Evolutionary conservation across 2,797 vertebrate genomes (phyloP).

Genomic region (Tenualosa ilisha): DNA sequence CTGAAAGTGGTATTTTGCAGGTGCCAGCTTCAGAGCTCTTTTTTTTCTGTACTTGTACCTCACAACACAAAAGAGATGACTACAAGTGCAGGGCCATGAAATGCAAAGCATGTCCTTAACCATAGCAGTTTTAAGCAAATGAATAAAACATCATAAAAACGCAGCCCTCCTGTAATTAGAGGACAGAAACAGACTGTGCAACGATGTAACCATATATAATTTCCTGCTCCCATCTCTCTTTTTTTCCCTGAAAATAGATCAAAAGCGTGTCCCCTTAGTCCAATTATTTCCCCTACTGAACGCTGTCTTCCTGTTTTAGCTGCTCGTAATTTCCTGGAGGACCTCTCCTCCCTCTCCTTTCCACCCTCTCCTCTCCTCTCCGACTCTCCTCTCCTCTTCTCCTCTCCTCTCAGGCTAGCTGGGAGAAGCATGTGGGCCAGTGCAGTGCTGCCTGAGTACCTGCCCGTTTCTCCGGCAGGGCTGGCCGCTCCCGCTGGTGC

Average conservation of each 20-base stretch:
- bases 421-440: constrained; percentile 1
- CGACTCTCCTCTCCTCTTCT: constrained; percentile 22
- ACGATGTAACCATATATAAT: constrained; percentile 28
- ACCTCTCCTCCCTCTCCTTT: not conserved
- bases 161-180: constrained; percentile 24
- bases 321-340: constrained; percentile 35
- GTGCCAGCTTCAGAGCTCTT: not conserved
- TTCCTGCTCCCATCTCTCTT: constrained; percentile 23
- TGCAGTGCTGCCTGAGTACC: not conserved
- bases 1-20: not conserved
- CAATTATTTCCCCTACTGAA: constrained; percentile 25
- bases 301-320: constrained; percentile 28
- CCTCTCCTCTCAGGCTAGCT: not conserved
- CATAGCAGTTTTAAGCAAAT: constrained; percentile 13
- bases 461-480: not conserved
- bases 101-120: constrained; percentile 18
- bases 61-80: not conserved
- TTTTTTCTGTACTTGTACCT: not conserved
- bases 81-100: not conserved
- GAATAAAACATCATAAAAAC: constrained; percentile 24
- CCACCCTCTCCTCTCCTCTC: constrained; percentile 8
- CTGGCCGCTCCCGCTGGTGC: not conserved
- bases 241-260: constrained; percentile 36
- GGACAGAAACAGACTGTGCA: constrained; percentile 31
- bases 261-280: constrained; percentile 29